Percentiles rank a stretch among this genome's conserved stretches.
Conservation (phyloP, 2,113 vertebrate genomes). For the Varanus komodoensis region DNA sequence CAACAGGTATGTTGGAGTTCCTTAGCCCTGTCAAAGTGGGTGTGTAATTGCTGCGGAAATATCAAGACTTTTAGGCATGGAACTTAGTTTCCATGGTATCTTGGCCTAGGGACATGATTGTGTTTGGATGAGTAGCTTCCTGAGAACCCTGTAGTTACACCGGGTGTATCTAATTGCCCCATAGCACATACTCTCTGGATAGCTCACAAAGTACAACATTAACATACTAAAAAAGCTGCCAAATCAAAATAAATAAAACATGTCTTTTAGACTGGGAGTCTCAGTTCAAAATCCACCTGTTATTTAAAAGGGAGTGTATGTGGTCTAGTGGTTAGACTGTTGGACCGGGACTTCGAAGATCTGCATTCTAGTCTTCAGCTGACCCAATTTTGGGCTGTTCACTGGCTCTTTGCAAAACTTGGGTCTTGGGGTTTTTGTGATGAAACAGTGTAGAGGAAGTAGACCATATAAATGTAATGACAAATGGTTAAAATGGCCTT, state of each 20-base stretch:
- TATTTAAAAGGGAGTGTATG: background rate
- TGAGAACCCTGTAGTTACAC: background rate
- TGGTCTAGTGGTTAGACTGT: background rate
- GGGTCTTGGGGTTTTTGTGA: background rate
- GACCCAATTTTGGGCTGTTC: background rate
- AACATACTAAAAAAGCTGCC: too few relatives aligned
- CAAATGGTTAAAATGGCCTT: too few relatives aligned
- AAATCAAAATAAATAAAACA: too few relatives aligned
- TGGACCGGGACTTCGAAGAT: background rate
- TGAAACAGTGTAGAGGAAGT: background rate
- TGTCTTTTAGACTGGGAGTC: too few relatives aligned
- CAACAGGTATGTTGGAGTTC: constrained; percentile 76
- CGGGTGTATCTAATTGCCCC: too few relatives aligned
- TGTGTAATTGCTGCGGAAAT: background rate
- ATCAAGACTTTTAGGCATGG: rapidly evolving
- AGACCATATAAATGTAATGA: too few relatives aligned
- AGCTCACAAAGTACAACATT: too few relatives aligned
- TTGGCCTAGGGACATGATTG: background rate
- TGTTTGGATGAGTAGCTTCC: background rate
- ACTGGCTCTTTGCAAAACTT: background rate
- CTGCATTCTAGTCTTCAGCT: background rate
- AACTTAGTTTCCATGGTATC: background rate
- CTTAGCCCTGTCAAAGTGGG: background rate
- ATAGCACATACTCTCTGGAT: too few relatives aligned
- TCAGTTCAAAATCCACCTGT: too few relatives aligned